These are phyloP conservation scores for Cecropterus lyciades DNA, from an alignment of 1,140 invertebrate genomes.

Conservation along the genomic window DNA sequence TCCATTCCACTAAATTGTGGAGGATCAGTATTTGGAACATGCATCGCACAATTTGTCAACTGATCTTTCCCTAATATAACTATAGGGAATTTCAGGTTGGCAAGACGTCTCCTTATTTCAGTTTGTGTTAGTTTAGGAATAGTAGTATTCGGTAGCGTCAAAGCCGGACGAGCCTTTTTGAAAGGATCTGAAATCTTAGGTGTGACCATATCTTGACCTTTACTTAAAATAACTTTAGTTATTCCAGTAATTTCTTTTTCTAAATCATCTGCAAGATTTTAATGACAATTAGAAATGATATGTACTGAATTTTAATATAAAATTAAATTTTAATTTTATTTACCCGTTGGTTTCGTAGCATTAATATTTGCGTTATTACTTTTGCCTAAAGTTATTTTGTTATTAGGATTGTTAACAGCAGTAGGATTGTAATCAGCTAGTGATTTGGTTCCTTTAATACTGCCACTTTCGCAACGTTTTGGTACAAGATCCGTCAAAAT, in stretches of 20 bases:
- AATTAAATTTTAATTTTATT: no score
- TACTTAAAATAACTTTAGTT: constrained; percentile 55
- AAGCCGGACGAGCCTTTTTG: constrained; percentile 45
- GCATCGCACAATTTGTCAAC: constrained; percentile 49
- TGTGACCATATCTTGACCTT: constrained; percentile 42
- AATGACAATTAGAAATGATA: not conserved
- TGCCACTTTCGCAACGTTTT: no score
- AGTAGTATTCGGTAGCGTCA: constrained; percentile 43
- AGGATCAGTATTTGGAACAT: constrained; percentile 47
- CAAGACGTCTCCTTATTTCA: constrained; percentile 60
- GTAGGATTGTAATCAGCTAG: no score
- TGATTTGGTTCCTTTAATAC: no score
- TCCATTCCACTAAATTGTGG: constrained; percentile 63
- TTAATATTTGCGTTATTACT: not conserved
- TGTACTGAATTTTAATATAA: no score
- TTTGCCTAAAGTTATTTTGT: not conserved
- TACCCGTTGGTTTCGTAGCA: no score
- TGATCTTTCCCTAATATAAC: constrained; percentile 64
- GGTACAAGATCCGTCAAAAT: no score
- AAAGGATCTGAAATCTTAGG: constrained; percentile 39
- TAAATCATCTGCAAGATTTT: constrained; percentile 31
- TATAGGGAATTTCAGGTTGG: constrained; percentile 59
- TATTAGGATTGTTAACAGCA: no score
- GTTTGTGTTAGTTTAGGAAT: constrained; percentile 55
- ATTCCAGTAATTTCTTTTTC: constrained; percentile 48